Base-by-base conservation (phyloP, 37 sponge, comb jelly and placozoan genomes). In the Hexactinellida sp. region DNA sequence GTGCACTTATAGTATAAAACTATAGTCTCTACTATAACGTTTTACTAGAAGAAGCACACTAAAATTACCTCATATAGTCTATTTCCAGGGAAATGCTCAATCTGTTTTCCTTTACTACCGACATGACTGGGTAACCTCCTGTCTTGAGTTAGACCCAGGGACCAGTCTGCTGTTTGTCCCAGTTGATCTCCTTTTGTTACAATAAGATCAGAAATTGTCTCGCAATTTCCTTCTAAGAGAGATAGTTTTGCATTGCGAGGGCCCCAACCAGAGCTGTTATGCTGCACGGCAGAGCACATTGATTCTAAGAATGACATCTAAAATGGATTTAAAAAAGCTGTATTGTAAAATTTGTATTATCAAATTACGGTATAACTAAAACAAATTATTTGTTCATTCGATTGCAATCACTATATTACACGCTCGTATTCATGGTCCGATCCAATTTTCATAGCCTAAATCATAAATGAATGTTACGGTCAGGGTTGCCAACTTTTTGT, bases 101-200 rank as follows among this genome's bases (percentile, higher is more conserved):
- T 47, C 16, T 9, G 52, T 47, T 47, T 47, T 47, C 13, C 9
- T 16, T 16, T 47, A 16, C 52, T 16, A 47, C 16, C 16, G 52
- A 47, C 9, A 19, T 47, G 52, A 47, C 52, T 47, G 9, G 13
- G 13, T 47, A 16, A 21, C 13, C 76, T 63, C 76, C 76, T 63
- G 30, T 63, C 76, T 63, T 63, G 76, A 63, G 76, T 63, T 25
- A 63, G 21, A 25, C 76, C 76, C 25, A 32, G 5, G 13, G 76
- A 63, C 76, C 76, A 63, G 30, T 63, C 76, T 21, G 76, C 25
- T 3, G 30, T 63, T 32, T 63, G 76, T 23, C 76, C 76, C 13
- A 63, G 13, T n/a, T 63, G 76, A 63, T 63, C 76, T 25, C 32
- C 76, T 28, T 63, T 63, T 63, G 76, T 63, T n/a, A 63, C 76